Evolutionary conservation across 2,113 vertebrate genomes (phyloP).

Genomic region (Barnardius zonarius): DNA sequence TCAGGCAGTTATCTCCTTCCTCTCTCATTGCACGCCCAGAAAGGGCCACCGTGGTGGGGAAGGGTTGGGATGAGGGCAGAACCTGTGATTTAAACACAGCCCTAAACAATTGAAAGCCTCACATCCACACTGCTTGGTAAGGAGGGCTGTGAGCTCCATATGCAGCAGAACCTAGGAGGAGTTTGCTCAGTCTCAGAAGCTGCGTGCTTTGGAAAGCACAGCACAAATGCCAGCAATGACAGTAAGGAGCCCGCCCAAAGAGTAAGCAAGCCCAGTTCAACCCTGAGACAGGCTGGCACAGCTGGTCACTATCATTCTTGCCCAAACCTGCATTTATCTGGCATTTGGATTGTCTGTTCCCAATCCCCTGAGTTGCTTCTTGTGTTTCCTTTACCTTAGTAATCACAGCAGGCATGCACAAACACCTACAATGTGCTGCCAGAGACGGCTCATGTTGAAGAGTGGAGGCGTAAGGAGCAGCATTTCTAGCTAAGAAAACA

Average conservation of each 20-base stretch:
- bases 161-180: neutral
- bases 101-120: neutral
- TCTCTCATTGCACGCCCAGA: neutral
- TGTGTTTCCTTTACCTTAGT: conserved; percentile 28
- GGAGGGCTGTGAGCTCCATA: neutral
- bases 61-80: neutral
- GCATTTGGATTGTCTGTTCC: neutral
- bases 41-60: neutral
- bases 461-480: neutral
- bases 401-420: conserved; percentile 22
- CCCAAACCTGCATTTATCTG: neutral
- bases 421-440: conserved; percentile 27
- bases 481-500: conserved; percentile 16
- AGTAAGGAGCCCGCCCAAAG: neutral
- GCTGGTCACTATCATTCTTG: neutral
- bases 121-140: neutral
- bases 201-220: neutral
- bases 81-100: neutral
- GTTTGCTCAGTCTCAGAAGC: neutral
- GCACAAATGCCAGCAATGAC: neutral
- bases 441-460: neutral
- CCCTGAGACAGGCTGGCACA: neutral
- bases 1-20: neutral
- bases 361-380: neutral
- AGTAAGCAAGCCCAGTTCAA: neutral